Percentiles rank a stretch among this genome's conserved stretches.
Conservation (phyloP, 2,113 vertebrate species). For the Oryzias melastigma region DNA sequence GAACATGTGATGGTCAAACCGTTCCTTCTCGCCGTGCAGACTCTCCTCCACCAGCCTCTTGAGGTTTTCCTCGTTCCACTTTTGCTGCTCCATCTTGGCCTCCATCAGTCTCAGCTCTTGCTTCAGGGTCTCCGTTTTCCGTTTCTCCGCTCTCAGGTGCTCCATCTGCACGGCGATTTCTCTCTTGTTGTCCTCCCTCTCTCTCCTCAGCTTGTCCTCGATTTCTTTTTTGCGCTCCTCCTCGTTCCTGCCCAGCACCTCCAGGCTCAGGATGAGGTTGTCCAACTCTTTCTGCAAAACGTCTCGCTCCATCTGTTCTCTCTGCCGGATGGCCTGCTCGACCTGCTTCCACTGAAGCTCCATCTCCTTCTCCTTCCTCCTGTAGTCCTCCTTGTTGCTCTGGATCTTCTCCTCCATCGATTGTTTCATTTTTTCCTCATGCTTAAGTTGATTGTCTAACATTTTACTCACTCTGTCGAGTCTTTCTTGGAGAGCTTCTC, state of each 20-base stretch:
- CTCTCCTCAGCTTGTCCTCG: neutral
- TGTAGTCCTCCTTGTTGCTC: slow-evolving; percentile 19
- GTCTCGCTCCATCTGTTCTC: slow-evolving; percentile 39
- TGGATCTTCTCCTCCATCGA: slow-evolving; percentile 33
- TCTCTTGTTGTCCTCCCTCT: slow-evolving; percentile 22
- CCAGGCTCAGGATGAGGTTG: slow-evolving; percentile 27
- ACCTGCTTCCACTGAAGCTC: slow-evolving; percentile 33
- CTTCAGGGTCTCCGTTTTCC: slow-evolving; percentile 18
- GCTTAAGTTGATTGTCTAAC: slow-evolving; percentile 35
- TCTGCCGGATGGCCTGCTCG: slow-evolving; percentile 39
- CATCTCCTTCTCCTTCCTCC: slow-evolving; percentile 36
- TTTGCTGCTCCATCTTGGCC: slow-evolving; percentile 38
- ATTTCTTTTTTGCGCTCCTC: slow-evolving; percentile 18
- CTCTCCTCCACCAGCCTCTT: slow-evolving; percentile 31
- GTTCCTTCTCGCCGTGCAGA: slow-evolving; percentile 11
- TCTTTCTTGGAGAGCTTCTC: slow-evolving; percentile 30
- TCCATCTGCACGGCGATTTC: slow-evolving; percentile 38
- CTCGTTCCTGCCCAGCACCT: slow-evolving; percentile 36
- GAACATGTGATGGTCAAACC: slow-evolving; percentile 3
- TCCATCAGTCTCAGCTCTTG: slow-evolving; percentile 38
- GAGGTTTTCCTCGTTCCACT: slow-evolving; percentile 16
- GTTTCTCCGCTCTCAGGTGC: slow-evolving; percentile 40
- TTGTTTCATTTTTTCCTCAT: slow-evolving; percentile 25
- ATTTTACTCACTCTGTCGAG: slow-evolving; percentile 29
- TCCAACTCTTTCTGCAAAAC: slow-evolving; percentile 49